phyloP scores from a whole-genome alignment of 2,888 invertebrate genomes.

The Cryptocephalus moraei region DNA sequence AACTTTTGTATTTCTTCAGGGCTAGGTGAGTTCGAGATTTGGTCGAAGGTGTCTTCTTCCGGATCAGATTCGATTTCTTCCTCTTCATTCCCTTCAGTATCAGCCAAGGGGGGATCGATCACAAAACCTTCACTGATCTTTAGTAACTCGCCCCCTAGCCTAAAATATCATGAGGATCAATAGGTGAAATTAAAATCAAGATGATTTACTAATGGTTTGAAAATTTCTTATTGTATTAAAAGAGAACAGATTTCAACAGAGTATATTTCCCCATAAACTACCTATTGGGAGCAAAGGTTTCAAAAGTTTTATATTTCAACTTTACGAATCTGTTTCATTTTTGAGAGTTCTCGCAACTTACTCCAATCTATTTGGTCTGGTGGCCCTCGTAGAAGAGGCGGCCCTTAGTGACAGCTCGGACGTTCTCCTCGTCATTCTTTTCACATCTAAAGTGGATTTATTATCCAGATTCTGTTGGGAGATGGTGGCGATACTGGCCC shows the following conservation, averaged over 20 bases:
- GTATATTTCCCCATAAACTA: no score
- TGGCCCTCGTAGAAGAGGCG: constrained; percentile 24
- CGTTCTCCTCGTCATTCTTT: constrained; percentile 28
- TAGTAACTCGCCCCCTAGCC: constrained; percentile 33
- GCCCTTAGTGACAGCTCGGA: constrained; percentile 31
- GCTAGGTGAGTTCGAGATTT: constrained; percentile 5
- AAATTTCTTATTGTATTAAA: no score
- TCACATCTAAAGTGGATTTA: constrained; percentile 7
- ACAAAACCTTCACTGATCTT: constrained; percentile 33
- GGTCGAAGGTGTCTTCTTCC: not conserved
- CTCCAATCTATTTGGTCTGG: constrained; percentile 39
- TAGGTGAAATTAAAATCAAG: not conserved
- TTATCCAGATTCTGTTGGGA: constrained; percentile 30
- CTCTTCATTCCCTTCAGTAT: constrained; percentile 8
- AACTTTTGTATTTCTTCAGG: constrained; percentile 9
- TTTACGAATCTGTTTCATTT: no score
- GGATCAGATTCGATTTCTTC: constrained; percentile 6
- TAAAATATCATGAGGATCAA: constrained; percentile 11
- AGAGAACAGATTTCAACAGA: no score
- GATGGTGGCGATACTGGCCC: constrained; percentile 46
- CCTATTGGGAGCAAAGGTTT: no score
- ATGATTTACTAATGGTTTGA: no score
- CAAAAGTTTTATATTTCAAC: no score
- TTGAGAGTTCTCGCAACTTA: constrained; percentile 17
- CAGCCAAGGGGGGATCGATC: constrained; percentile 8